These are phyloP conservation scores for Typhlichthys eigenmanni DNA, from an alignment of 2,797 vertebrate genomes.

Conservation along the genomic window DNA sequence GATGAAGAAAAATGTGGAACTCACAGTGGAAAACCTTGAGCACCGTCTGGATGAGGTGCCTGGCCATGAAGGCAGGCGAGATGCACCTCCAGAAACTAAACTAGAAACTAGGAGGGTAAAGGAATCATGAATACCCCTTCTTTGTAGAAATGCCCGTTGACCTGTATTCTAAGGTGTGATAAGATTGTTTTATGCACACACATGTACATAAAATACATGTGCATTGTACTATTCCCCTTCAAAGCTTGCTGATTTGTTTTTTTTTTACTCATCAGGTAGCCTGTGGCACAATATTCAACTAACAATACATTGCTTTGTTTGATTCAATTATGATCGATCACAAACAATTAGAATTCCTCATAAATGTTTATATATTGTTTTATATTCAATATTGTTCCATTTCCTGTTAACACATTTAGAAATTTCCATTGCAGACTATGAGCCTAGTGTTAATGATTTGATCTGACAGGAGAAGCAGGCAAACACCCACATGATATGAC, in stretches of 20 bases:
- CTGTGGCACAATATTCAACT: too few species aligned
- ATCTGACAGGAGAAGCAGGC: constrained; percentile 80
- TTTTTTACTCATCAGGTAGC: too few species aligned
- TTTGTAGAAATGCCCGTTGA: neutral
- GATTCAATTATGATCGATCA: too few species aligned
- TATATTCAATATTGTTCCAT: neutral
- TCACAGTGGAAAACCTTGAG: constrained; percentile 80
- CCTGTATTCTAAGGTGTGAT: too few species aligned
- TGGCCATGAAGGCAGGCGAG: constrained; percentile 81
- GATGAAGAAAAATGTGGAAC: constrained; percentile 80
- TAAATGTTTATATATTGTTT: neutral
- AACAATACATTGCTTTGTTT: too few species aligned
- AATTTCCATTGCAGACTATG: neutral
- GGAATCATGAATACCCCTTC: neutral
- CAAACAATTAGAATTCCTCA: neutral
- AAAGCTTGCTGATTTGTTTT: too few species aligned
- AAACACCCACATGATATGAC: constrained; percentile 78
- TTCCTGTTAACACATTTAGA: constrained; percentile 1
- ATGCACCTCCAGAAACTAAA: constrained; percentile 80
- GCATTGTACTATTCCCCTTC: neutral
- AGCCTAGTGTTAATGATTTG: neutral
- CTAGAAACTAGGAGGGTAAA: constrained; percentile 68
- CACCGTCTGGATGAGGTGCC: constrained; percentile 79
- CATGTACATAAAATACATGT: too few species aligned
- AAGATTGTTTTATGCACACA: too few species aligned